Base-by-base conservation (phyloP, 2,113 vertebrate genomes). In the Scolopax mira region DNA sequence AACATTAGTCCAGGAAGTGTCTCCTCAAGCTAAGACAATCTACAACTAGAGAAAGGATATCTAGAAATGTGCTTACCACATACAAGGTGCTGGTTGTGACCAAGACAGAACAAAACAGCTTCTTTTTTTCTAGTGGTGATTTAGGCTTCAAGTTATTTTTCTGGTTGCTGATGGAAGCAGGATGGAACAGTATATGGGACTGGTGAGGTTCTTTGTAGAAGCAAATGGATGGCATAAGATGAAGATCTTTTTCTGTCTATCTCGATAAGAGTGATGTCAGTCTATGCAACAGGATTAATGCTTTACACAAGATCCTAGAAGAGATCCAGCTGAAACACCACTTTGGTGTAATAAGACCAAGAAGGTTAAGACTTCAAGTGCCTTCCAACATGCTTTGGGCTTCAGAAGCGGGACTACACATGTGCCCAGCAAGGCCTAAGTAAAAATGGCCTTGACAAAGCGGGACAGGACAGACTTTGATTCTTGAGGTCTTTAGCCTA, bases 1-100 rank as follows among this genome's bases (percentile, higher is more conserved):
- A 62, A 86, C 93, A 33, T 60, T 58, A 96, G 57, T n/a, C 41
- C 49, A 96, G 90, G 48, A 83, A 46, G 62, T 35, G 49, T 94
- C n/a, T 92, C 73, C 73, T 82, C 84, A 72, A 94, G 89, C 94
- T 92, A 85, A 87, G 93, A 94, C 95, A 96, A 94, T 96, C 93
- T 74, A 67, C 15, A 87, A 37, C 35, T 58, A 93, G 69, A 71
- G 69, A 41, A 88, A 60, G 86, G 73, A 57, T 88, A 42, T 35
- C 15, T 0, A 39, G 79, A 61, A n/a, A 31, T 78, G 67, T 3
- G 3, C 81, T 71, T 77, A 71, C 46, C 66, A 49, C 39, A 70
- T 11, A 4, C 1, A 0, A 78, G 46, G 35, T 54, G 48, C 80
- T 78, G 87, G 67, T 30, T 18, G 6, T 9, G 4, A 13, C 54